Evolutionary conservation across 2,113 vertebrate species (phyloP).

Genomic region (Amphiprion percula): DNA sequence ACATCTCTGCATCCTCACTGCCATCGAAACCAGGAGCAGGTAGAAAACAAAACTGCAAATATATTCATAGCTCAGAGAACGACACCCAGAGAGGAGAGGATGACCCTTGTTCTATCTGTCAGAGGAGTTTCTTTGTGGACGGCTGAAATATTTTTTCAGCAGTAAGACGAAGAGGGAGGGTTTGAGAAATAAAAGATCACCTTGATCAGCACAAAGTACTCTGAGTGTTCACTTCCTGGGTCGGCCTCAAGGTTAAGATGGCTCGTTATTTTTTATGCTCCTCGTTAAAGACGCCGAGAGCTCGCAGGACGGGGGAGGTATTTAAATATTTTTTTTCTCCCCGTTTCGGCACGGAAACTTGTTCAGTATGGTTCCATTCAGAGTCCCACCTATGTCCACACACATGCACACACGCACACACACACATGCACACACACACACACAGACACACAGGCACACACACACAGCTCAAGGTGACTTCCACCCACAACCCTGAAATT

Average conservation of each 20-base stretch:
- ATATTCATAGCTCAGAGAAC: not conserved
- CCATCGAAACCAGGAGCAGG: slow-evolving; percentile 35
- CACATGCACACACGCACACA: slow-evolving; percentile 4
- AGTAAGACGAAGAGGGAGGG: not conserved
- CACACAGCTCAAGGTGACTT: slow-evolving; percentile 75
- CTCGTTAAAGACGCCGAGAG: slow-evolving; percentile 52
- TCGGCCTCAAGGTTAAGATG: slow-evolving; percentile 71
- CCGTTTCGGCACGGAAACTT: slow-evolving; percentile 9
- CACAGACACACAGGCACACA: slow-evolving; percentile 11
- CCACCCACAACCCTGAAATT: slow-evolving; percentile 37
- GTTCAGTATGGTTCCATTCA: slow-evolving; percentile 38
- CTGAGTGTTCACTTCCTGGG: slow-evolving; percentile 49
- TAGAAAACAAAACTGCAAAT: slow-evolving; percentile 18
- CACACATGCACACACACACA: slow-evolving; percentile 1
- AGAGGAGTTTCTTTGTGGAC: slow-evolving; percentile 16
- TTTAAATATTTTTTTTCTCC: slow-evolving; percentile 14
- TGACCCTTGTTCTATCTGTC: slow-evolving; percentile 10
- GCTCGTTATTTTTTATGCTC: slow-evolving; percentile 69
- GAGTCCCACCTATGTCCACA: slow-evolving; percentile 32
- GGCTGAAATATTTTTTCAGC: slow-evolving; percentile 10
- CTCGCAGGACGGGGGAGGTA: slow-evolving; percentile 15
- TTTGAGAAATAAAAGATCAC: slow-evolving; percentile 51
- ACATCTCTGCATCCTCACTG: slow-evolving; percentile 34
- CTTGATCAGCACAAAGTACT: slow-evolving; percentile 44
- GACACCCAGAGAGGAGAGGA: slow-evolving; percentile 19